Percentiles rank a stretch among this genome's conserved stretches.
Conservation (phyloP, 2,797 vertebrate genomes). For the Yasuhikotakia modesta region DNA sequence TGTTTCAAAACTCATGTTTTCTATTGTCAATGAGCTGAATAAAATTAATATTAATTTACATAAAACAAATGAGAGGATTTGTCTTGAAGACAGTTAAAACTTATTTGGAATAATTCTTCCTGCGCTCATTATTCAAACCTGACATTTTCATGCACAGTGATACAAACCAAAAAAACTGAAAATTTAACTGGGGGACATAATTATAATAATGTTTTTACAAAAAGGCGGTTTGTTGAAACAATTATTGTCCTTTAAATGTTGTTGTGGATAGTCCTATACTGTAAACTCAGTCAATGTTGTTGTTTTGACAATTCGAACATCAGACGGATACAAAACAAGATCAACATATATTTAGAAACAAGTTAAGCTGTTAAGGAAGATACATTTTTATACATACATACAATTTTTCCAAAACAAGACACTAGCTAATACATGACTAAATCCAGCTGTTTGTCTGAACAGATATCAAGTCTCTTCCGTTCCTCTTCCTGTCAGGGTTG, state of each 20-base stretch:
- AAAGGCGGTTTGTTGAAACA: too few species aligned
- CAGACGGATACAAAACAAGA: too few species aligned
- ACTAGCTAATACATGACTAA: background rate
- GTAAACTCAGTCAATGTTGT: too few species aligned
- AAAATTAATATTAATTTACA: background rate
- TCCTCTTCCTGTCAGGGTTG: conserved; percentile 47
- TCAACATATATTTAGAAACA: too few species aligned
- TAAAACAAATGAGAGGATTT: background rate
- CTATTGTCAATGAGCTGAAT: background rate
- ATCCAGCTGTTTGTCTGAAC: background rate
- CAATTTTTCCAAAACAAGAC: conserved; percentile 6
- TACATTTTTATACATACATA: too few species aligned
- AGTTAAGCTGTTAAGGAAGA: background rate
- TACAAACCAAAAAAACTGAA: background rate
- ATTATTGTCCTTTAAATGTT: too few species aligned
- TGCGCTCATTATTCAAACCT: conserved; percentile 3
- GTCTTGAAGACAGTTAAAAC: background rate
- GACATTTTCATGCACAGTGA: background rate
- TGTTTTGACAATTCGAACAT: too few species aligned
- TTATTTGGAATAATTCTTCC: background rate
- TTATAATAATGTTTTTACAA: too few species aligned
- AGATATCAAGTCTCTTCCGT: background rate
- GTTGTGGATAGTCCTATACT: too few species aligned
- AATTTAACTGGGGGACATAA: too few species aligned
- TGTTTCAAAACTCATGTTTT: conserved; percentile 21